Evolutionary conservation across 1,140 invertebrate genomes (phyloP).

Genomic region (Pogonognathellus flavescens): DNA sequence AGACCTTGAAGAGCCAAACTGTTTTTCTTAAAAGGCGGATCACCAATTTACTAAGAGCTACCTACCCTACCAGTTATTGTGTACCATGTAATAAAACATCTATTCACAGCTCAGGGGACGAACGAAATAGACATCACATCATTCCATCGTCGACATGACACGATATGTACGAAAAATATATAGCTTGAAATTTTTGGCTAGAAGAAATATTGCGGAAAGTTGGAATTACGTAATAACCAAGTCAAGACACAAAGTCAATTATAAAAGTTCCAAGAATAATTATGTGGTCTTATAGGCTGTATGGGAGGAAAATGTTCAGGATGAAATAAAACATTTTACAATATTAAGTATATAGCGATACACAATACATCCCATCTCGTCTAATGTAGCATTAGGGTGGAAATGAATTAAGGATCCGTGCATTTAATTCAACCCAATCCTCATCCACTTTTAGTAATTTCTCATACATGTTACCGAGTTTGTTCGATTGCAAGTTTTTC

Average conservation of each 20-base stretch:
- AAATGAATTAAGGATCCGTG: too few relatives aligned
- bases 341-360: not conserved
- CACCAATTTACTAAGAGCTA: not conserved
- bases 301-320: conserved; percentile 14
- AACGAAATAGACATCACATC: conserved; percentile 14
- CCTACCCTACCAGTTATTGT: not conserved
- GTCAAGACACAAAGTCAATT: not conserved
- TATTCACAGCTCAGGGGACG: too few relatives aligned
- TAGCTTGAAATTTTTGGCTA: not conserved
- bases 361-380: not conserved
- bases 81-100: not conserved
- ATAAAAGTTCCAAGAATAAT: conserved; percentile 20
- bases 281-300: not conserved
- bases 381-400: not conserved
- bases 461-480: not conserved
- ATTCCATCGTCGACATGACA: not conserved
- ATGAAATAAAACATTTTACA: conserved; percentile 8
- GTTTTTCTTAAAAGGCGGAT: conserved; percentile 48
- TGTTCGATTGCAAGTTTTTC: conserved; percentile 19
- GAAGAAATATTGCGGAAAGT: conserved; percentile 31
- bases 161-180: not conserved
- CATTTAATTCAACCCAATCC: too few relatives aligned
- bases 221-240: conserved; percentile 20
- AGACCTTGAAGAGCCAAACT: conserved; percentile 45
- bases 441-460: too few relatives aligned